Percentiles rank a stretch among this genome's conserved stretches.
phyloP scores from a whole-genome alignment of 1,140 invertebrate species.

The Gonatopus flavifemur region DNA sequence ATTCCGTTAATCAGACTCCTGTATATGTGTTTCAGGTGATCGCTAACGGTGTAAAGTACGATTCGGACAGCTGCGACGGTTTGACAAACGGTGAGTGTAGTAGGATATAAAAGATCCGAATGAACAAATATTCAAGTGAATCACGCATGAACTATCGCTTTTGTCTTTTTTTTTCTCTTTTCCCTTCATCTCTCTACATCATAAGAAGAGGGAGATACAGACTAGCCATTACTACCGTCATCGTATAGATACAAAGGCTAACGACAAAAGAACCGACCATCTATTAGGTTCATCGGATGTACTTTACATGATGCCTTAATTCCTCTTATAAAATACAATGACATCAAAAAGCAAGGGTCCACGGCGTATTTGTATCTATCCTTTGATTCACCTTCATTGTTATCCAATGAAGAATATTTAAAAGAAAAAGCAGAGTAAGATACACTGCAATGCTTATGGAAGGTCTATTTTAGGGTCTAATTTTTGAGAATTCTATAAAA shows the following conservation, averaged over 20 bases:
- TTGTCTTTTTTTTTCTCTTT: background rate
- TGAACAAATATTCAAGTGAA: no score
- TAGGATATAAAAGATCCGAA: background rate
- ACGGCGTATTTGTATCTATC: no score
- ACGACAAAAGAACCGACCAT: conserved; percentile 10
- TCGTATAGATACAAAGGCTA: conserved; percentile 14
- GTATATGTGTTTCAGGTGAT: conserved; percentile 42
- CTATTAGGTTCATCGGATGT: conserved; percentile 9
- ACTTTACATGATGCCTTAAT: conserved; percentile 12
- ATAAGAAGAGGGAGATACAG: no score
- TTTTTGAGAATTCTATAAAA: no score
- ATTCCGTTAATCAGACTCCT: conserved; percentile 13
- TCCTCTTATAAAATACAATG: conserved; percentile 23
- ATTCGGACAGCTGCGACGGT: conserved; percentile 35
- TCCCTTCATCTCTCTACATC: background rate
- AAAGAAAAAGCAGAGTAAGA: no score
- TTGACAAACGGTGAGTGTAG: conserved; percentile 43
- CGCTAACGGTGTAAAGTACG: conserved; percentile 38
- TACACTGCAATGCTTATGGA: no score
- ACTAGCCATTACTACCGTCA: background rate
- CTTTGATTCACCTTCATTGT: no score
- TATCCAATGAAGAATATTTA: no score
- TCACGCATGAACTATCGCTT: no score
- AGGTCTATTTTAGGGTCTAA: no score
- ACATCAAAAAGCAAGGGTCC: no score